Evolutionary conservation across 2,797 vertebrate genomes (phyloP).

Genomic region (Falco naumanni): DNA sequence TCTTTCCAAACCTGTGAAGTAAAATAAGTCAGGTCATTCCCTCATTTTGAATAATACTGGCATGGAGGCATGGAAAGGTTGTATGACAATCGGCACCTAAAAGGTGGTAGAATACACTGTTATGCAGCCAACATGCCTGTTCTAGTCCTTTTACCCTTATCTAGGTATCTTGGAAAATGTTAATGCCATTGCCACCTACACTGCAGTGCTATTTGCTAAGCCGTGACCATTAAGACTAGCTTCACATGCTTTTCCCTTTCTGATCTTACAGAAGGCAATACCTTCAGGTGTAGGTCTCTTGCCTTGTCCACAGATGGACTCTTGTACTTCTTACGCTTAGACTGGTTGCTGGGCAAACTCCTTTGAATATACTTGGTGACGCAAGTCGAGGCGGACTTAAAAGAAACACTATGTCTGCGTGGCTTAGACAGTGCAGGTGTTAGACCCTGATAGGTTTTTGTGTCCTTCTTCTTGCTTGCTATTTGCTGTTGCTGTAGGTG

Average conservation of each 20-base stretch:
- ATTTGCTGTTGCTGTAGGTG: too few relatives aligned
- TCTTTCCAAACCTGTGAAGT: not conserved
- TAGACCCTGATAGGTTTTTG: too few relatives aligned
- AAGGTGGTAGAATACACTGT: not conserved
- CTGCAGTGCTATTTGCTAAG: not conserved
- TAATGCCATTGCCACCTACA: not conserved
- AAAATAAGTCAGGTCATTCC: not conserved
- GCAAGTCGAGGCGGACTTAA: too few relatives aligned
- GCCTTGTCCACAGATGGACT: not conserved
- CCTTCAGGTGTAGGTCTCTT: not conserved
- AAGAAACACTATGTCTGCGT: too few relatives aligned
- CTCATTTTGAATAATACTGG: not conserved
- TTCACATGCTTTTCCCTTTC: not conserved
- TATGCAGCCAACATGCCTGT: fast-evolving
- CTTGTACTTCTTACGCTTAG: not conserved
- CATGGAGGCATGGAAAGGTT: not conserved
- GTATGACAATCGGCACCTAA: not conserved
- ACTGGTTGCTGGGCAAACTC: not conserved
- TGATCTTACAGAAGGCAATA: not conserved
- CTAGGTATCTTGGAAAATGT: not conserved
- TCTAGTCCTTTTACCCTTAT: not conserved
- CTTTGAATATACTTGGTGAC: too few relatives aligned
- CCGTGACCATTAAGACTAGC: not conserved
- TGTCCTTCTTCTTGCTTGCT: too few relatives aligned
- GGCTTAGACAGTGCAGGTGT: too few relatives aligned